These are phyloP conservation scores for Caenorhabditis imperialis DNA, from an alignment of 2,888 invertebrate genomes.

Conservation along the genomic window DNA sequence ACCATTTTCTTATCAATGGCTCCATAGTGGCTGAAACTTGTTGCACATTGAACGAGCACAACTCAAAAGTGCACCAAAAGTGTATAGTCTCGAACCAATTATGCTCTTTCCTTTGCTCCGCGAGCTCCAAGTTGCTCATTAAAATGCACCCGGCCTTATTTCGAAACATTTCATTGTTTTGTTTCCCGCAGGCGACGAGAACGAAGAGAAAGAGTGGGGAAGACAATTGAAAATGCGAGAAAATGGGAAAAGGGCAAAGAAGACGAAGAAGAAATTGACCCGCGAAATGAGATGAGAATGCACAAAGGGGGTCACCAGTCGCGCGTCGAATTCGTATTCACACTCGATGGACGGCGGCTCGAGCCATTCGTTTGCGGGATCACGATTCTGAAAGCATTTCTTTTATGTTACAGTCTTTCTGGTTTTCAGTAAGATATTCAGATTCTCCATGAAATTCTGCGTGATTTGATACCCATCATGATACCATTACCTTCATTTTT, in stretches of 20 bases:
- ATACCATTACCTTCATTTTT: too few relatives aligned
- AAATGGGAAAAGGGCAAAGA: conserved; percentile 4
- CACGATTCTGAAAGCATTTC: conserved; percentile 36
- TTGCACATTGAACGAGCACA: too few relatives aligned
- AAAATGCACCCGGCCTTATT: conserved; percentile 30
- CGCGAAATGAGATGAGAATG: background rate
- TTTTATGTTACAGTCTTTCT: conserved; percentile 1
- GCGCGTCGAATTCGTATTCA: conserved; percentile 60
- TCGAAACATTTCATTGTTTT: conserved; percentile 30
- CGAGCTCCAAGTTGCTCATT: conserved; percentile 27
- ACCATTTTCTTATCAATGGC: too few relatives aligned
- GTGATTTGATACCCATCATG: too few relatives aligned
- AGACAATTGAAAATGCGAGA: conserved; percentile 14
- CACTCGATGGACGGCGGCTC: conserved; percentile 61
- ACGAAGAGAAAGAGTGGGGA: background rate
- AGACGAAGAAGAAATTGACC: background rate
- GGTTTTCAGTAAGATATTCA: background rate
- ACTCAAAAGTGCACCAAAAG: too few relatives aligned
- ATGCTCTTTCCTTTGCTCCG: too few relatives aligned
- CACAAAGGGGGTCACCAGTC: conserved; percentile 48
- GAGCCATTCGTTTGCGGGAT: conserved; percentile 48
- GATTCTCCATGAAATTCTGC: too few relatives aligned
- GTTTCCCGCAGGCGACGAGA: conserved; percentile 13
- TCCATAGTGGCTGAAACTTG: too few relatives aligned
- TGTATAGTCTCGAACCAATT: too few relatives aligned